phyloP scores from a whole-genome alignment of 2,113 vertebrate species.

The Steatornis caripensis region DNA sequence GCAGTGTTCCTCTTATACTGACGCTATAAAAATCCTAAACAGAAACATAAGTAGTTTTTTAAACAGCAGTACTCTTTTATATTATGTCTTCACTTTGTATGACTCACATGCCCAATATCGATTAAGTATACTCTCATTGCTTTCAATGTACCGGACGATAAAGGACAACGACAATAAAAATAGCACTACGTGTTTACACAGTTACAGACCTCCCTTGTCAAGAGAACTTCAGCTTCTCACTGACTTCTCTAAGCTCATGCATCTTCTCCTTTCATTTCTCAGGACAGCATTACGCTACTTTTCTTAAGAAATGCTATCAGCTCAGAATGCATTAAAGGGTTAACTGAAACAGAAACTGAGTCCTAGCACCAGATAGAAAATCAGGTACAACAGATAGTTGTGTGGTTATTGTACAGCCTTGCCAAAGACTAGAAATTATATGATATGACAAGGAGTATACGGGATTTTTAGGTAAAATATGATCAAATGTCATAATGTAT shows the following conservation, averaged over 20 bases:
- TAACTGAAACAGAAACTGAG: constrained; percentile 20
- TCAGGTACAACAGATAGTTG: background rate
- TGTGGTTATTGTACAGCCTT: background rate
- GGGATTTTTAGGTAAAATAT: background rate
- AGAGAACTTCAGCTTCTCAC: background rate
- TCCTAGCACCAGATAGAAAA: background rate
- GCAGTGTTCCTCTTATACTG: background rate
- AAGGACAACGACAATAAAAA: background rate
- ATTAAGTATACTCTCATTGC: background rate
- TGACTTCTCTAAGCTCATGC: background rate
- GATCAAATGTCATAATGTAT: background rate
- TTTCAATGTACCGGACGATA: background rate
- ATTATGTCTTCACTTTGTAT: background rate
- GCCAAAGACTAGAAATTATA: background rate
- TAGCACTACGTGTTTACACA: background rate
- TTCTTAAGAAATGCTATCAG: background rate
- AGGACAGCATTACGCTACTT: background rate
- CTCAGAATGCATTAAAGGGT: background rate
- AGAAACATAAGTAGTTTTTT: background rate
- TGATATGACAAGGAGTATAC: background rate
- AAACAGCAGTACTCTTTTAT: background rate
- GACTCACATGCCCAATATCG: background rate
- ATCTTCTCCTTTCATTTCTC: background rate
- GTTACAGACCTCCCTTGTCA: background rate
- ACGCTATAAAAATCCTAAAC: background rate